A percentile compares a stretch with the other conserved stretches of the same genome.
These are phyloP conservation scores for Psittacula echo DNA, from an alignment of 2,797 vertebrate species.

Conservation along the genomic window DNA sequence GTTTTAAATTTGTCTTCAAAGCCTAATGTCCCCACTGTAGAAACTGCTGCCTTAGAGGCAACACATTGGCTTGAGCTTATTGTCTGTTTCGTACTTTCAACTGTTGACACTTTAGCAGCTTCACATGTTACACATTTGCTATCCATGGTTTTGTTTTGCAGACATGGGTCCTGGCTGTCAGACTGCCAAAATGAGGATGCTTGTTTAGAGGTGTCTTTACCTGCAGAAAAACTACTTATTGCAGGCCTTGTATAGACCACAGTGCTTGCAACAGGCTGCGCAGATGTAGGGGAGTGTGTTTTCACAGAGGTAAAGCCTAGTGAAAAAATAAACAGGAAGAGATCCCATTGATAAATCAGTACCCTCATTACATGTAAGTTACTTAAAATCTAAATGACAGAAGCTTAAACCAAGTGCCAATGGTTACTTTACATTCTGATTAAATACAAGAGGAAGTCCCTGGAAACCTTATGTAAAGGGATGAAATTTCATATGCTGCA, in stretches of 20 bases:
- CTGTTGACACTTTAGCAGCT: slow-evolving; percentile 72
- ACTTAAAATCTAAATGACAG: background rate
- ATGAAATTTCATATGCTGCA: slow-evolving; percentile 30
- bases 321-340: background rate
- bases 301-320: slow-evolving; percentile 75
- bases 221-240: slow-evolving; percentile 79
- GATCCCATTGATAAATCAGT: background rate
- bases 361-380: background rate
- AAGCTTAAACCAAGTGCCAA: background rate
- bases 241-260: slow-evolving; percentile 78
- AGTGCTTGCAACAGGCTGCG: slow-evolving; percentile 64
- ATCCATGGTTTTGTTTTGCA: slow-evolving; percentile 85
- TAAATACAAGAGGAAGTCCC: slow-evolving; percentile 2
- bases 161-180: slow-evolving; percentile 79
- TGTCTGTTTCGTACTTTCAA: slow-evolving; percentile 62
- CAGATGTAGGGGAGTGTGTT: slow-evolving; percentile 47
- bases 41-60: slow-evolving; percentile 69
- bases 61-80: slow-evolving; percentile 57
- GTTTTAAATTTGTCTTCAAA: slow-evolving; percentile 85
- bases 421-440: background rate
- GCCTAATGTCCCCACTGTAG: slow-evolving; percentile 58
- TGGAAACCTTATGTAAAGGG: background rate
- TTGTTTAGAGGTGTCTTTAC: slow-evolving; percentile 80
- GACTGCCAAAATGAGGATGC: slow-evolving; percentile 84
- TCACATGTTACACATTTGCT: slow-evolving; percentile 85